Conservation (phyloP, 1,140 invertebrate genomes). For the Ceratitis capitata region DNA sequence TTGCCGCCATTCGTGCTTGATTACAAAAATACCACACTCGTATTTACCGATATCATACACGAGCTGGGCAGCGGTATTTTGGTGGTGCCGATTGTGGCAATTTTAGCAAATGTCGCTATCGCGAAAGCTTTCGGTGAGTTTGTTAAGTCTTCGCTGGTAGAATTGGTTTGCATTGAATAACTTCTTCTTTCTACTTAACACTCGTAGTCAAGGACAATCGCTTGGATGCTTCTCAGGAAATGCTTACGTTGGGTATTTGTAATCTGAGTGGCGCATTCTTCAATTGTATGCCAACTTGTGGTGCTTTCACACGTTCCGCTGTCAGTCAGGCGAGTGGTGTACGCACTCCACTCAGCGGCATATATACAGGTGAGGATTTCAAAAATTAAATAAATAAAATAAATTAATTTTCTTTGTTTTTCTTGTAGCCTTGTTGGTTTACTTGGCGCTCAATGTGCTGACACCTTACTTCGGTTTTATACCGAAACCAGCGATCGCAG, state of each 20-base stretch:
- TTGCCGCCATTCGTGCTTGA: conserved; percentile 74
- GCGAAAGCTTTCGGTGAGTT: conserved; percentile 85
- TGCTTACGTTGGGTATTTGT: conserved; percentile 77
- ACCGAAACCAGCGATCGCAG: conserved; percentile 78
- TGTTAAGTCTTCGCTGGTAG: too few relatives aligned
- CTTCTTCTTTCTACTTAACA: not conserved
- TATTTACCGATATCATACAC: conserved; percentile 73
- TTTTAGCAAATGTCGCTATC: conserved; percentile 87
- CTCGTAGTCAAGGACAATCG: conserved; percentile 66
- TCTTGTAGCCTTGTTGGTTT: conserved; percentile 57
- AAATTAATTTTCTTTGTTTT: conserved; percentile 56
- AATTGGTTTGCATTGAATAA: not conserved
- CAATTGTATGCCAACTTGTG: conserved; percentile 80
- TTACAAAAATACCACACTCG: conserved; percentile 70
- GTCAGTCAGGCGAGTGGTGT: conserved; percentile 82
- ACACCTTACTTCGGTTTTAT: conserved; percentile 88
- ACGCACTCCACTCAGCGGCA: conserved; percentile 76
- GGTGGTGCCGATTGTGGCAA: conserved; percentile 81
- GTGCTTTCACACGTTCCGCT: conserved; percentile 81
- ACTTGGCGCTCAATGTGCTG: conserved; percentile 76
- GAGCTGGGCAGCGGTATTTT: conserved; percentile 77
- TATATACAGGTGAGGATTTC: conserved; percentile 72
- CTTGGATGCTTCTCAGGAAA: conserved; percentile 78
- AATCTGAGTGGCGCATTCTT: conserved; percentile 80
- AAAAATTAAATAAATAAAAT: not conserved